Conservation (phyloP, 2,797 vertebrate species). For the Clarias fuscus region DNA sequence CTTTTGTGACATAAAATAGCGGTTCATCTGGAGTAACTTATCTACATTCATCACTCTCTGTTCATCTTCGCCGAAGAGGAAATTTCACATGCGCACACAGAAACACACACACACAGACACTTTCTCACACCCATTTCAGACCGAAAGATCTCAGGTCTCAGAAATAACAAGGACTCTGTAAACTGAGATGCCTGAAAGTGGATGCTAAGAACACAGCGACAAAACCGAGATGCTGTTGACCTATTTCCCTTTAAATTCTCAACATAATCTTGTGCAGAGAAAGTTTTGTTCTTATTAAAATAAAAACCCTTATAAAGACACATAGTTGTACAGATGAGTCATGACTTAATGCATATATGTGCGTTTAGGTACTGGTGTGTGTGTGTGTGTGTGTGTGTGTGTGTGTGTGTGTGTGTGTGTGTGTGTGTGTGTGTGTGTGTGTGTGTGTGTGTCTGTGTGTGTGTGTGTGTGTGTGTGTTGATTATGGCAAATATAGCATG, state of each 20-base stretch:
- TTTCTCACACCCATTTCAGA: constrained; percentile 57
- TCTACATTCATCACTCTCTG: not conserved
- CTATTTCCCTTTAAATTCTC: constrained; percentile 26
- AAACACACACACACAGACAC: constrained; percentile 31
- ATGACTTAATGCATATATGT: not conserved
- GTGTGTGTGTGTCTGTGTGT: not conserved
- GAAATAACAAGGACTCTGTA: constrained; percentile 63
- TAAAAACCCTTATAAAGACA: not conserved
- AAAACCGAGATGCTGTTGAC: constrained; percentile 45
- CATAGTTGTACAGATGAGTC: not conserved
- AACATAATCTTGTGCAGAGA: not conserved
- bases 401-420: not conserved
- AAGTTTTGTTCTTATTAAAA: not conserved
- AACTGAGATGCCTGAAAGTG: constrained; percentile 65
- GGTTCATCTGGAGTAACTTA: not conserved
- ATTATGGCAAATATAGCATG: not conserved
- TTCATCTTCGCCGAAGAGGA: not conserved
- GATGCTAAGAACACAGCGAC: constrained; percentile 58
- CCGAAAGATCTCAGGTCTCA: constrained; percentile 49
- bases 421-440: not conserved
- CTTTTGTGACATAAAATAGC: not conserved
- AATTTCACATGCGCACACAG: constrained; percentile 12
- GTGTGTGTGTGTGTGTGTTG: not conserved
- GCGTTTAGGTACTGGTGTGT: not conserved
- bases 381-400: not conserved